phyloP scores from a whole-genome alignment of 2,888 invertebrate species.

The Cistogaster globosa region DNA sequence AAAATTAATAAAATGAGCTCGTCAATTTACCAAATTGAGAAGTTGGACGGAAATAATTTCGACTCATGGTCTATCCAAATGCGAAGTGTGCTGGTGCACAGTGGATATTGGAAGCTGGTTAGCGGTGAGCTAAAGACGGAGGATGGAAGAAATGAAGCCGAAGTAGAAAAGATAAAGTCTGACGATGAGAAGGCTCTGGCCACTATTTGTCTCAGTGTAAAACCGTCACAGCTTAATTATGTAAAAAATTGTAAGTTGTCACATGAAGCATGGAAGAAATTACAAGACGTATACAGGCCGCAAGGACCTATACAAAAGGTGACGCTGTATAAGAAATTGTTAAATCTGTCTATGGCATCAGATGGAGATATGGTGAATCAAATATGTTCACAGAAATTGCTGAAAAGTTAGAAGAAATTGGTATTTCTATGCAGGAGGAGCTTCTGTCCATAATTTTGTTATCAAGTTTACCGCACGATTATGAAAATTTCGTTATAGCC shows the following conservation, averaged over 20 bases:
- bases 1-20: constrained; percentile 15
- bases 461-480: constrained; percentile 31
- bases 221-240: constrained; percentile 21
- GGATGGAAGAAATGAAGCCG: not conserved
- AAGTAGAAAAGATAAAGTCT: constrained; percentile 2
- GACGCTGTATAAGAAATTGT: constrained; percentile 36
- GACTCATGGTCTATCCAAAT: constrained; percentile 54
- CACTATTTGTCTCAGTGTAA: constrained; percentile 49
- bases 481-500: constrained; percentile 46
- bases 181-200: constrained; percentile 38
- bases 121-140: constrained; percentile 26
- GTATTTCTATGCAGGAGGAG: constrained; percentile 23
- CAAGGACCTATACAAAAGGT: constrained; percentile 16
- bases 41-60: constrained; percentile 47
- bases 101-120: constrained; percentile 53
- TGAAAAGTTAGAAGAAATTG: constrained; percentile 35
- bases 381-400: constrained; percentile 20
- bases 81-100: constrained; percentile 51
- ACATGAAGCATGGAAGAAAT: constrained; percentile 11
- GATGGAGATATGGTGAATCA: constrained; percentile 34
- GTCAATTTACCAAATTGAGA: constrained; percentile 52
- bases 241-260: constrained; percentile 10
- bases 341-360: constrained; percentile 37
- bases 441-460: not conserved
- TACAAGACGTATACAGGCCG: not conserved